Evolutionary conservation across 2,797 vertebrate genomes (phyloP).

Genomic region (Rousettus madagascariensis): DNA sequence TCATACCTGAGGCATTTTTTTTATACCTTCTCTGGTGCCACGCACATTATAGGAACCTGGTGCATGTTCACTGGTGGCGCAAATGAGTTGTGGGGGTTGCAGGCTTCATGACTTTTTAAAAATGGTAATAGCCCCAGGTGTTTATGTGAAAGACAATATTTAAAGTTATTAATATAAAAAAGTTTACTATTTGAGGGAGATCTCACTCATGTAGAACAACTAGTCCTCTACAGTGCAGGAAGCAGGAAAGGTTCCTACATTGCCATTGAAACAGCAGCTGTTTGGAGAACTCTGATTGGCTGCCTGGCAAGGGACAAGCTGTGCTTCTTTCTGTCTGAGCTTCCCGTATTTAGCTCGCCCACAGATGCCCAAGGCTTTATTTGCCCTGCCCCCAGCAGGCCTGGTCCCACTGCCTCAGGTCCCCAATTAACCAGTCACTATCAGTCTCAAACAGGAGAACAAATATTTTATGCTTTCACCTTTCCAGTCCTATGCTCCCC

Average conservation of each 20-base stretch:
- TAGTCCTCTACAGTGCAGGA: neutral
- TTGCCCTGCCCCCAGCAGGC: neutral
- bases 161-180: constrained; percentile 3
- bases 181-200: neutral
- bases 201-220: neutral
- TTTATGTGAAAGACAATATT: neutral
- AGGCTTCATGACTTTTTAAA: neutral
- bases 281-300: constrained; percentile 38
- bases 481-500: neutral
- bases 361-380: constrained; percentile 7
- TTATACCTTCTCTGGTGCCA: neutral
- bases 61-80: neutral
- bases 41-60: neutral
- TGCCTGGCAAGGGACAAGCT: constrained; percentile 55
- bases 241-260: neutral
- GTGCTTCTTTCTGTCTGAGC: constrained; percentile 41
- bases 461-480: neutral
- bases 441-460: neutral
- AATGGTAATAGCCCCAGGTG: neutral
- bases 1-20: neutral
- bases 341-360: constrained; percentile 46
- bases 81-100: neutral
- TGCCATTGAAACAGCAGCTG: constrained; percentile 16
- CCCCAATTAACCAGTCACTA: neutral
- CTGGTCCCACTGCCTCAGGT: neutral